A percentile compares a stretch with the other conserved stretches of the same genome.
Evolutionary conservation across 2,113 vertebrate species (phyloP).

Genomic region (Electrona antarctica): DNA sequence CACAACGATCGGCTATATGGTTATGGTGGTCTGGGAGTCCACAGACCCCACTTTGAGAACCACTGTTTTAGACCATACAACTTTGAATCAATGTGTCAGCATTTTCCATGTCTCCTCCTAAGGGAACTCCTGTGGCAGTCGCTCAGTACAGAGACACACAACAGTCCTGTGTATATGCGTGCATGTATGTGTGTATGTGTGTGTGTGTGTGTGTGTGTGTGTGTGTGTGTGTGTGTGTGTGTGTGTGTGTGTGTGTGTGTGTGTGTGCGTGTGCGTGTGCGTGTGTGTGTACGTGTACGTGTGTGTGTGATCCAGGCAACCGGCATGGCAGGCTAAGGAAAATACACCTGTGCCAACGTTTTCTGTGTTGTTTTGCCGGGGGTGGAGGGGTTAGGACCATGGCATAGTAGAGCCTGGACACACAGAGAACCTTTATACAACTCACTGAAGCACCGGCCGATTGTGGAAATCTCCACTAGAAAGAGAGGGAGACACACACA

Average conservation of each 20-base stretch:
- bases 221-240: not conserved
- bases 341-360: conserved; percentile 26
- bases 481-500: not conserved
- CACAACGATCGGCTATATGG: no score
- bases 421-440: conserved; percentile 29
- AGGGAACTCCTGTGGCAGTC: no score
- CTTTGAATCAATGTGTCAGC: no score
- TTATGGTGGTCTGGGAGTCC: no score
- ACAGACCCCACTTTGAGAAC: not conserved
- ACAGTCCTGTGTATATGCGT: conserved; percentile 17
- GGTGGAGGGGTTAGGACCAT: not conserved
- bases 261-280: not conserved
- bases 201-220: not conserved
- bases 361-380: not conserved
- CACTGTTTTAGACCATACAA: not conserved
- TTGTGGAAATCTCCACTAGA: conserved; percentile 35
- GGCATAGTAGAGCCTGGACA: conserved; percentile 3
- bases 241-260: not conserved
- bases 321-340: conserved; percentile 12
- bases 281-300: not conserved
- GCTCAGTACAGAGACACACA: not conserved
- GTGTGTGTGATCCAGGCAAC: not conserved
- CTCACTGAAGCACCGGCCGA: not conserved
- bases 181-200: not conserved
- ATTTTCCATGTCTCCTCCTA: no score